Evolutionary conservation across 2,113 vertebrate genomes (phyloP), one percentile per base, ranked within the genome.

Genomic region (Pteruthius melanotis): DNA sequence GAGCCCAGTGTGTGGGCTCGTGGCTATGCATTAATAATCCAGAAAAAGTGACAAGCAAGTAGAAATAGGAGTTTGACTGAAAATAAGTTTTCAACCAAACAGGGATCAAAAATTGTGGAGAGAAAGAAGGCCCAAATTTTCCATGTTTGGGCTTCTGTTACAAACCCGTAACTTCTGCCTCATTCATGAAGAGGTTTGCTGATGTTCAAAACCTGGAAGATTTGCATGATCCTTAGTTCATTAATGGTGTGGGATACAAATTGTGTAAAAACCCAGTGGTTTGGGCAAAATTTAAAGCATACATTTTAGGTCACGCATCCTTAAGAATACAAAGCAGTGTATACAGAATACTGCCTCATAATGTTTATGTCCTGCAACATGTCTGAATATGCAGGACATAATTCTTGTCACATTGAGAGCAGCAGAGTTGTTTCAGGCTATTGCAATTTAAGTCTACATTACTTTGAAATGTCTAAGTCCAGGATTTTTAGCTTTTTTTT

Each of bases 361-460:
- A 70, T 16, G 26, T 68, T 3, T 42, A 52, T 60, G 65, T 83
- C 76, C 89, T 83, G 77, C 54, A 87, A 92, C 61, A 65, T 61
- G 80, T 78, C 83, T 92, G 75, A 95, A 89, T 83, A 90, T 42
- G 83, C 72, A 94, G 49, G 35, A 82, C 17, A 27, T 94, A 90
- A 90, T 92, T 95, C 82, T 45, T 87, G 56, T 93, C 60, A 84
- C 49, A 28, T 4, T 78, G 79, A 75, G 50, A 89, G 57, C 40
- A 66, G 23, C 11, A 11, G 60, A 93, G 26, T 90, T 93, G 56
- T 96, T 96, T 95, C 83, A 92, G 88, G 79, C 85, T 90, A 79
- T 33, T 75, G 13, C 9, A 83, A 78, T 92, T 94, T 78, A 83
- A 81, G 61, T 59, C 33, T 44, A 83, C 12, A 64, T 63, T 86